phyloP scores from a whole-genome alignment of 37 sponge, comb jelly and placozoan species.

The Lycopodina hypogea region DNA sequence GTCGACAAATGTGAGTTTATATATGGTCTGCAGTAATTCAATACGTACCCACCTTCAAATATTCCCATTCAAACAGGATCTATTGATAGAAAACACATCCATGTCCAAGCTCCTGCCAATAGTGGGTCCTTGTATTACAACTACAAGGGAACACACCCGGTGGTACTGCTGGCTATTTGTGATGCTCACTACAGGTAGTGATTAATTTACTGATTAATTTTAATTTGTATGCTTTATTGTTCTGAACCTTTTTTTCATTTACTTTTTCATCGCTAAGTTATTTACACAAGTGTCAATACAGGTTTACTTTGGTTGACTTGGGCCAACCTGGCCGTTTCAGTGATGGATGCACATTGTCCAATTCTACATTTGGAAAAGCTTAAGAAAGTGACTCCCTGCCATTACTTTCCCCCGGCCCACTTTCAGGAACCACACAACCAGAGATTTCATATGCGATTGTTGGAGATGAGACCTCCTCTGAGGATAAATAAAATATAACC shows the following conservation, averaged over 20 bases:
- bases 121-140: constrained; percentile 24
- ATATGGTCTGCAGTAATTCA: too few relatives aligned
- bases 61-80: not conserved
- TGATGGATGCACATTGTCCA: constrained; percentile 34
- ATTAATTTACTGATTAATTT: not conserved
- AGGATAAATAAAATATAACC: not conserved
- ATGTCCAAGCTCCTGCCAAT: constrained; percentile 36
- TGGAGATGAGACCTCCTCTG: constrained; percentile 23
- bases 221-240: not conserved
- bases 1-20: too few relatives aligned
- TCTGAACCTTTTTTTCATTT: too few relatives aligned
- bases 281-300: not conserved
- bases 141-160: constrained; percentile 30
- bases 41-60: too few relatives aligned
- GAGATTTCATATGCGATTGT: constrained; percentile 3
- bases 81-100: constrained; percentile 46
- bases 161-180: constrained; percentile 39
- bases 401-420: not conserved
- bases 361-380: not conserved
- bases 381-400: too few relatives aligned
- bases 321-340: constrained; percentile 34
- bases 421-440: constrained; percentile 10
- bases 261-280: too few relatives aligned
- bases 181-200: constrained; percentile 36
- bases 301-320: constrained; percentile 30